Evolutionary conservation across 2,888 invertebrate genomes (phyloP).

Genomic region (Agrochola lychnidis): DNA sequence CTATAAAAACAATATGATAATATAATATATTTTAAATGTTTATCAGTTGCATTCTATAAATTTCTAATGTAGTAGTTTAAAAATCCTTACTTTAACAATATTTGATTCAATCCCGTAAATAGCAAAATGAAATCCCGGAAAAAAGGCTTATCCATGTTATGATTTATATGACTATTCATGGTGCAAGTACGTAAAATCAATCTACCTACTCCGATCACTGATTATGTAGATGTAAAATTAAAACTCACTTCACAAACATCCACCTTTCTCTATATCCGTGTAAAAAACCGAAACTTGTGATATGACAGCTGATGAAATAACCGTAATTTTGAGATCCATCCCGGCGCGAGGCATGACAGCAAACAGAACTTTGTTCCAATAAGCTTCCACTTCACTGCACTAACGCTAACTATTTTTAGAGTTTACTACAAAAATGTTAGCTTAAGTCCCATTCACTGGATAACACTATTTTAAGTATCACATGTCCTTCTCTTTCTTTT

Average conservation of each 20-base stretch:
- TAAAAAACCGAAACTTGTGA: slow-evolving; percentile 59
- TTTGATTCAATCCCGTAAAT: too few species aligned
- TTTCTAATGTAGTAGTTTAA: too few species aligned
- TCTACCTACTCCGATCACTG: too few species aligned
- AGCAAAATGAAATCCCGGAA: too few species aligned
- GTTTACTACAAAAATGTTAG: slow-evolving; percentile 83
- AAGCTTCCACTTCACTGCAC: slow-evolving; percentile 82
- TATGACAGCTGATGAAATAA: slow-evolving; percentile 67
- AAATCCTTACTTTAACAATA: too few species aligned
- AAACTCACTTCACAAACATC: slow-evolving; percentile 13
- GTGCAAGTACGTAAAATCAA: too few species aligned
- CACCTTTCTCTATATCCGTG: slow-evolving; percentile 34
- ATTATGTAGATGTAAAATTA: slow-evolving; percentile 11
- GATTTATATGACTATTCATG: too few species aligned
- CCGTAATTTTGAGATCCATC: slow-evolving; percentile 83
- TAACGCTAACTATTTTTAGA: slow-evolving; percentile 80
- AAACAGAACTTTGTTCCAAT: slow-evolving; percentile 82
- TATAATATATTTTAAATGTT: too few species aligned
- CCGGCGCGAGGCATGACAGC: slow-evolving; percentile 76
- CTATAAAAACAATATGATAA: too few species aligned
- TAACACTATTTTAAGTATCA: slow-evolving; percentile 86
- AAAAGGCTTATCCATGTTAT: too few species aligned
- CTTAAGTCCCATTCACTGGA: slow-evolving; percentile 85
- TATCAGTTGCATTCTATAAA: too few species aligned
- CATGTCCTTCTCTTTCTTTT: slow-evolving; percentile 90